These are phyloP conservation scores for Coenonympha arcania DNA, from an alignment of 2,888 invertebrate genomes.

Conservation along the genomic window DNA sequence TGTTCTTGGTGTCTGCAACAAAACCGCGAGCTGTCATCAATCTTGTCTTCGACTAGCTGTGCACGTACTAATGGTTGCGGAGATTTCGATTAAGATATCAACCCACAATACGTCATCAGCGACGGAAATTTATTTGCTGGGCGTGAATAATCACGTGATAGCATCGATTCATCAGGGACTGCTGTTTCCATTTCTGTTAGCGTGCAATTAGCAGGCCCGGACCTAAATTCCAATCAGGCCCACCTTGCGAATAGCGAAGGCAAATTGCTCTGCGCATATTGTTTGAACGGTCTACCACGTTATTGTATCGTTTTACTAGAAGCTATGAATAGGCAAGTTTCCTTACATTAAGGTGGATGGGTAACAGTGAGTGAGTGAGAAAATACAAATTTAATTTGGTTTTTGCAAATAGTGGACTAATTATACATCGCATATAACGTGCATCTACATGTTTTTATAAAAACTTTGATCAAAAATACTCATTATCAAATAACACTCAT, in stretches of 20 bases:
- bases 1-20: conserved; percentile 96
- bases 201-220: conserved; percentile 28
- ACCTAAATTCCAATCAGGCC: conserved; percentile 29
- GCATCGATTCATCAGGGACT: conserved; percentile 61
- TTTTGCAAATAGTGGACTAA: too few species aligned
- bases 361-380: too few species aligned
- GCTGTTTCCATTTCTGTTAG: conserved; percentile 31
- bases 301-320: conserved; percentile 1
- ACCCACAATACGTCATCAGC: conserved; percentile 69
- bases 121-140: conserved; percentile 70
- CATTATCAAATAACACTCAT: too few species aligned
- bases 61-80: conserved; percentile 53
- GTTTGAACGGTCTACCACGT: conserved; percentile 6
- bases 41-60: conserved; percentile 58
- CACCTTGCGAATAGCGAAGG: conserved; percentile 18
- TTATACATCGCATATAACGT: too few species aligned
- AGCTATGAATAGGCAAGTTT: conserved; percentile 4
- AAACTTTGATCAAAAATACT: too few species aligned
- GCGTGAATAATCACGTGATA: conserved; percentile 69
- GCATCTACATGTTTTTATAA: too few species aligned
- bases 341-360: too few species aligned
- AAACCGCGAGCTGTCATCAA: conserved; percentile 59
- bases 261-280: conserved; percentile 4
- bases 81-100: conserved; percentile 74
- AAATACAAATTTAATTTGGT: too few species aligned